Conservation (phyloP, 2,797 vertebrate species). For the Ficedula albicollis region DNA sequence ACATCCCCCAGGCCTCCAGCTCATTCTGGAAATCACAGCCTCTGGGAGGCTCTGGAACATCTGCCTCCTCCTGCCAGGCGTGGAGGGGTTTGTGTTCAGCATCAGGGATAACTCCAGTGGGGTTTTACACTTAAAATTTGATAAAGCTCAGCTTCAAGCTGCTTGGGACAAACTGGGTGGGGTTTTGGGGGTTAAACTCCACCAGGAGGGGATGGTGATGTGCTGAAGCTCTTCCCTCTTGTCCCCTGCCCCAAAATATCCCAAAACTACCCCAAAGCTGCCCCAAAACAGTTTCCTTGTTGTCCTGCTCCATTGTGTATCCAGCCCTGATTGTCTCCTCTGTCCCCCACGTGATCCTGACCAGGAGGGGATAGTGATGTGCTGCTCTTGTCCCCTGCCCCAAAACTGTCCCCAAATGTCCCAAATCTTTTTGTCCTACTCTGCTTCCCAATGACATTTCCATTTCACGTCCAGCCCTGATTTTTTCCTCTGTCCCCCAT, state of each 20-base stretch:
- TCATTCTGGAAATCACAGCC: background rate
- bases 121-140: background rate
- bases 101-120: rapidly evolving
- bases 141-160: background rate
- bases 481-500: too few species aligned
- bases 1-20: background rate
- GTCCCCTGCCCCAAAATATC: background rate
- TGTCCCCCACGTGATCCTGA: too few species aligned
- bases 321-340: too few species aligned
- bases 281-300: background rate
- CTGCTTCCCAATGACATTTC: too few species aligned
- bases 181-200: background rate
- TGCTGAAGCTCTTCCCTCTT: background rate
- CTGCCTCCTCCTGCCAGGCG: background rate
- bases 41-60: background rate
- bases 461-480: too few species aligned
- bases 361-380: too few species aligned
- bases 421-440: too few species aligned
- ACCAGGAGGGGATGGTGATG: background rate
- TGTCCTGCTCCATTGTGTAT: too few species aligned
- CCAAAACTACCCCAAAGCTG: background rate
- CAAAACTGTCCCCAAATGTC: background rate
- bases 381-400: background rate
- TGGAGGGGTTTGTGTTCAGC: rapidly evolving
- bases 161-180: background rate